Conservation (phyloP, 2,888 invertebrate species). For the Drosophila koepferae region DNA sequence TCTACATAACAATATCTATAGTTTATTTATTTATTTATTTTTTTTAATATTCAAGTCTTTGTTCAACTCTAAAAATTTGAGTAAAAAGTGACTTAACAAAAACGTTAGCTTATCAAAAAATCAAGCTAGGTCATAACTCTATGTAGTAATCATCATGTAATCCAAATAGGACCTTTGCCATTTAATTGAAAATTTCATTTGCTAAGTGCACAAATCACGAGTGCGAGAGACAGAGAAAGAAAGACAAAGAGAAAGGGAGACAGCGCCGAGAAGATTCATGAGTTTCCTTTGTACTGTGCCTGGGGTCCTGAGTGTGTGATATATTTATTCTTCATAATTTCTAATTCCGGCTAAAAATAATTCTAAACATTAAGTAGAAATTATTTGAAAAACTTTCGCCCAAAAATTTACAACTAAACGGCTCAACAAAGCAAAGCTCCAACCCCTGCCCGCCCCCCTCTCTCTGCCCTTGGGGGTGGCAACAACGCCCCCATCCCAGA, state of each 20-base stretch:
- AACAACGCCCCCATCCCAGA: conserved; percentile 25
- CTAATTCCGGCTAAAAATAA: conserved; percentile 79
- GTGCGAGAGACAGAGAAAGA: conserved; percentile 6
- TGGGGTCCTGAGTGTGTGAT: conserved; percentile 58
- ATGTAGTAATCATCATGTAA: background rate
- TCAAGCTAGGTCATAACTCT: background rate
- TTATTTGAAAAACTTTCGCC: conserved; percentile 82
- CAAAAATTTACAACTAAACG: conserved; percentile 78
- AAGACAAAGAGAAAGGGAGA: conserved; percentile 21
- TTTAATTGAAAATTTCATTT: conserved; percentile 56
- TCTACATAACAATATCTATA: background rate
- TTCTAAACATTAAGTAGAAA: conserved; percentile 84
- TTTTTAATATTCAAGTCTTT: too few relatives aligned
- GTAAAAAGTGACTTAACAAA: too few relatives aligned
- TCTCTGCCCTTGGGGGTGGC: background rate
- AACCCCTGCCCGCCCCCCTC: background rate
- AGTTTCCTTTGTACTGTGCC: conserved; percentile 39
- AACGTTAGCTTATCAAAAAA: background rate
- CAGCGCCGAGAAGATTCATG: conserved; percentile 41
- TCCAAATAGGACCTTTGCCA: conserved; percentile 17
- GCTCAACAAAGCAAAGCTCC: conserved; percentile 31
- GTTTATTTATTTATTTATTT: too few relatives aligned
- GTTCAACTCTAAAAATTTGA: background rate
- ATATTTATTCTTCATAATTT: conserved; percentile 81
- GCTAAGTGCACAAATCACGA: conserved; percentile 73